Conservation (phyloP, 2,113 vertebrate species). For the Aphyosemion australe region DNA sequence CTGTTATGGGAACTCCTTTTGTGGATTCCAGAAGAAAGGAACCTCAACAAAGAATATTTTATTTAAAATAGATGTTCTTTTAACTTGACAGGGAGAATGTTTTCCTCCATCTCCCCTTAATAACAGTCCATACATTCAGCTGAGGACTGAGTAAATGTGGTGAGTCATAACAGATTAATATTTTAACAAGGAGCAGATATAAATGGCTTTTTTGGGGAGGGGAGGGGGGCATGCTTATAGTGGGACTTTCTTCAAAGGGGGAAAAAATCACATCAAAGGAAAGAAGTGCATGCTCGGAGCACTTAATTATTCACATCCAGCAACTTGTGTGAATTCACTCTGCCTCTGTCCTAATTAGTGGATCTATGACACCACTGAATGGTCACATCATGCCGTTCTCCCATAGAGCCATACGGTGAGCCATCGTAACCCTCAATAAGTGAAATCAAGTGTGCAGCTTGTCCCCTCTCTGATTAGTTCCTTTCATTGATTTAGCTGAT, state of each 20-base stretch:
- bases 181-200: constrained; percentile 78
- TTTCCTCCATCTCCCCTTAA: constrained; percentile 14
- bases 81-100: constrained; percentile 19
- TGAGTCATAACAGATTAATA: constrained; percentile 81
- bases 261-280: constrained; percentile 74
- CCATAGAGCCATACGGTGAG: constrained; percentile 31
- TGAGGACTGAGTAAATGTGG: constrained; percentile 59
- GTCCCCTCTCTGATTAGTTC: constrained; percentile 62
- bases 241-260: constrained; percentile 66
- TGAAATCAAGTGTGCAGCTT: constrained; percentile 70
- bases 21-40: constrained; percentile 10
- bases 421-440: constrained; percentile 54
- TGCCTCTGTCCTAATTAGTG: constrained; percentile 73
- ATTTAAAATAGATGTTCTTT: constrained; percentile 33
- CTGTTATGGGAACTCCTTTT: constrained; percentile 6
- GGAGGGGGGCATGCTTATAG: constrained; percentile 23
- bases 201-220: constrained; percentile 65
- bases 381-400: constrained; percentile 49
- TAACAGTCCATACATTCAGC: constrained; percentile 23
- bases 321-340: constrained; percentile 74
- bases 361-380: constrained; percentile 68
- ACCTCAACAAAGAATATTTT: constrained; percentile 12
- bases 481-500: constrained; percentile 78
- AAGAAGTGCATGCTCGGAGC: constrained; percentile 73
- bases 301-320: constrained; percentile 77